phyloP scores from a whole-genome alignment of 2,888 invertebrate genomes.

The Caenorhabditis sulstoni region DNA sequence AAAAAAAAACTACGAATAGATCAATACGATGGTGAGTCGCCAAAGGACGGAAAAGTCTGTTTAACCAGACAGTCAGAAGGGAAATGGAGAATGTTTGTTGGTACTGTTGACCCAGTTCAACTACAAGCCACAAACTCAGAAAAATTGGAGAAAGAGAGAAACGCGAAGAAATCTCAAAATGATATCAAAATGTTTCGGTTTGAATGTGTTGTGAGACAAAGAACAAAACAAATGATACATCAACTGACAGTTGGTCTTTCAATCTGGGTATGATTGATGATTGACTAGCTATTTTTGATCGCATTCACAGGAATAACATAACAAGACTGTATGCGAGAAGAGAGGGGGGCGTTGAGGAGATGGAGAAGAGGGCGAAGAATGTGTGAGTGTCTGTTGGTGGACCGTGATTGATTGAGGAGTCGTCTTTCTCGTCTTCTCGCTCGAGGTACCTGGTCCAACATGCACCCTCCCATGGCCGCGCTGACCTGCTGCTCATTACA shows the following conservation, averaged over 20 bases:
- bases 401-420: too few species aligned
- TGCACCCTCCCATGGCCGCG: constrained; percentile 28
- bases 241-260: constrained; percentile 47
- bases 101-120: constrained; percentile 39
- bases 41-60: constrained; percentile 22
- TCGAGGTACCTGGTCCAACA: constrained; percentile 24
- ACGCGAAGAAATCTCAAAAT: too few species aligned
- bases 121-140: constrained; percentile 9
- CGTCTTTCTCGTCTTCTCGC: too few species aligned
- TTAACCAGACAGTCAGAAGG: constrained; percentile 44
- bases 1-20: background rate
- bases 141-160: background rate
- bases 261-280: constrained; percentile 48
- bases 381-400: background rate
- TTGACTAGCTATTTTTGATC: constrained; percentile 42
- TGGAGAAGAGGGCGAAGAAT: background rate
- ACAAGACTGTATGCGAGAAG: constrained; percentile 5
- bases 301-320: constrained; percentile 15
- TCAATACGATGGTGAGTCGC: background rate
- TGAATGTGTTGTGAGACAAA: constrained; percentile 18
- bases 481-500: constrained; percentile 36
- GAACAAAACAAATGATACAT: background rate
- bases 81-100: constrained; percentile 42
- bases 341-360: background rate
- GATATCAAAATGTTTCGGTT: too few species aligned